Base-by-base conservation (phyloP, 23 tunicate genomes). In the Phallusia fumigata region DNA sequence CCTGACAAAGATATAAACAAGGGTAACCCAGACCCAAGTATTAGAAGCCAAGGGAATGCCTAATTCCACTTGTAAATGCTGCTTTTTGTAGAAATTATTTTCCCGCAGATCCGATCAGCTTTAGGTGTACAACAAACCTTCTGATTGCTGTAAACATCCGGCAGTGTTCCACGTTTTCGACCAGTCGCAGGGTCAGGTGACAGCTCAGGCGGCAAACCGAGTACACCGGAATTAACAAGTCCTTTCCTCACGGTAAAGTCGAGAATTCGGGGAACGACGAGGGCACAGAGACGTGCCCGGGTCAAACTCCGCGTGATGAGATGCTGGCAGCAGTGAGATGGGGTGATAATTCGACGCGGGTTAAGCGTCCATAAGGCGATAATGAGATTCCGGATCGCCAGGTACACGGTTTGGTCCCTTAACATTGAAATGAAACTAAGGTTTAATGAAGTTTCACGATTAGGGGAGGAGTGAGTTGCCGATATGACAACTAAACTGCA, bases 381-480 rank as follows among this genome's bases (percentile, higher is more conserved):
- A 19, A 95, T 95, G 6, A 95, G 81, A 65, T 95, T 95, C 32
- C 98, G 80, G 19, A 93, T 47, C 5, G 90, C 98, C 65, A 93
- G 90, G 72, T 88, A 88, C 11, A 88, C 83, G 18, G 89, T 81
- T 83, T 92, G 91, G 65, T 87, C 89, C 75, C 90, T 88, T 47
- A 16, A 16, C 28, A 58, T 8, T 40, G 47, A 40, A 40, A 3
- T 3, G 10, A 40, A 5, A 40, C 5, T 40, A 10, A 40, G 47
- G 47, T 40, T 40, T 40, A 40, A 40, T n/a, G n/a, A n/a, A n/a
- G n/a, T n/a, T n/a, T n/a, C n/a, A n/a, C n/a, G n/a, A n/a, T n/a
- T n/a, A n/a, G n/a, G n/a, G n/a, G n/a, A n/a, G n/a, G n/a, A n/a
- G n/a, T n/a, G n/a, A n/a, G n/a, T n/a, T n/a, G n/a, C n/a, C n/a